A percentile compares a stretch with the other conserved stretches of the same genome.
Conservation (phyloP, 2,113 vertebrate genomes). For the Agapornis roseicollis region DNA sequence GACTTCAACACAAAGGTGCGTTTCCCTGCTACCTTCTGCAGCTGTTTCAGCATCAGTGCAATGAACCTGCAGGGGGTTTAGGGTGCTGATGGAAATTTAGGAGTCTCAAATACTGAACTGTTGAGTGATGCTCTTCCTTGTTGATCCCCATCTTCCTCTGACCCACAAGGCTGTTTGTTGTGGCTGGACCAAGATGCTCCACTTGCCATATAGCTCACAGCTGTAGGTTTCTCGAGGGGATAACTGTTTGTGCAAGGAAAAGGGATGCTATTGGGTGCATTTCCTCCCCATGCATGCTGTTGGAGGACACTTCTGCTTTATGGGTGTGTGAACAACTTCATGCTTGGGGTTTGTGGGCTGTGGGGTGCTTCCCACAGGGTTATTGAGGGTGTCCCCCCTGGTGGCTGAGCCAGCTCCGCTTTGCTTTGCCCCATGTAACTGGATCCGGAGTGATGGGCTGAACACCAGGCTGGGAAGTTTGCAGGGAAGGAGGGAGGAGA, state of each 20-base stretch:
- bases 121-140: not conserved
- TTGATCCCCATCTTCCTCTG: not conserved
- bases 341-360: not conserved
- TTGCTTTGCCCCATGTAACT: not conserved
- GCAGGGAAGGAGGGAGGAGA: not conserved
- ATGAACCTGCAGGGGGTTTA: slow-evolving; percentile 29
- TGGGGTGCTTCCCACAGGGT: not conserved
- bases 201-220: not conserved
- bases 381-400: not conserved
- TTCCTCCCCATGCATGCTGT: not conserved
- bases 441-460: slow-evolving; percentile 39
- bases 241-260: not conserved
- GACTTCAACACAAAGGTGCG: slow-evolving; percentile 30
- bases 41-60: slow-evolving; percentile 17
- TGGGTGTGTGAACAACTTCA: accelerated
- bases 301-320: not conserved
- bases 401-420: not conserved
- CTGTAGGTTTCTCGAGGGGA: not conserved
- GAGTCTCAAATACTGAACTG: not conserved
- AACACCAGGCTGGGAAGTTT: slow-evolving; percentile 28
- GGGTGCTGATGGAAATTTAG: not conserved
- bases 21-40: slow-evolving; percentile 25
- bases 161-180: accelerated
- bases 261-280: accelerated
- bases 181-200: not conserved